Base-by-base conservation (phyloP, 2,888 invertebrate genomes). In the Frankliniella fusca region DNA sequence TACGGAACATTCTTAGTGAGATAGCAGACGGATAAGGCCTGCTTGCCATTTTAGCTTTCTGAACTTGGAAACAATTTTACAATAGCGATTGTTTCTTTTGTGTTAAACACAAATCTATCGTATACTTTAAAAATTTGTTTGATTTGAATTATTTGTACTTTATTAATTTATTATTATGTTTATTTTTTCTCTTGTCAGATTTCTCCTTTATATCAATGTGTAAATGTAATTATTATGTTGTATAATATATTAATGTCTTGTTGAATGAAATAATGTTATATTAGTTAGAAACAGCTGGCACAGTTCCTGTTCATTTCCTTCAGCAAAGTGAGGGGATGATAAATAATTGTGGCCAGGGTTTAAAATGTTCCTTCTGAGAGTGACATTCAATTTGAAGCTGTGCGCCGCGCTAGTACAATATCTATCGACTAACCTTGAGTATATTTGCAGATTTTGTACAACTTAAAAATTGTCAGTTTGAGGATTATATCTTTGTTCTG, bases 151-250 rank as follows among this genome's bases (percentile, higher is more conserved):
- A 76, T 76, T 76, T 76, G 70, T 76, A 76, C 70, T 76, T 76
- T 76, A 76, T 76, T 76, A 76, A 76, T 76, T 76, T 76, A 76
- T 76, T 76, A 76, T 76, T 76, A 76, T 76, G 70, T 76, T 76
- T 76, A 76, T 76, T 76, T 76, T 70, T 76, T 76, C 20, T 38
- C 54, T 54, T 23, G 70, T 76, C 70, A 76, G 70, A 76, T 76
- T 76, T 76, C 70, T 76, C 70, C 27, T 76, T 27, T 27, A 54
- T 76, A 76, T 76, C 27, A 10, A 76, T 27, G 70, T 76, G 70
- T 76, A 76, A 76, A 76, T 38, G 38, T 38, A 38, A 38, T 38
- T 38, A 38, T 38, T 38, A 27, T 76, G 70, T 76, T 76, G 70
- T 76, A 23, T 27, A 76, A 76, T 76, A 76, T 76, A 76, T 76